Conservation (phyloP, 2,797 vertebrate species). For the Syndactyla subalaris region DNA sequence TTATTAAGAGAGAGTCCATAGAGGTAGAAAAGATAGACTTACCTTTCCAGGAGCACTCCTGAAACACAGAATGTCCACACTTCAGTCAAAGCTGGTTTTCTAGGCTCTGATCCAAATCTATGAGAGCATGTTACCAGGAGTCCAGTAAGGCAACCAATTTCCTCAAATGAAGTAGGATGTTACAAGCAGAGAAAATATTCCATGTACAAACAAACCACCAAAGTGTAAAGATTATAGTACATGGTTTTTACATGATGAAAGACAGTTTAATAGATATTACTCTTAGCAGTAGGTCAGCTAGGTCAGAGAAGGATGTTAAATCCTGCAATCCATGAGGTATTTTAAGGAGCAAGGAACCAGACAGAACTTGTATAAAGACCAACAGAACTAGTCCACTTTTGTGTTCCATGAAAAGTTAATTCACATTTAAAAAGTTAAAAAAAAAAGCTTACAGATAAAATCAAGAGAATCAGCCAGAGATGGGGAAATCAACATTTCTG, state of each 20-base stretch:
- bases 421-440: background rate
- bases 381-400: background rate
- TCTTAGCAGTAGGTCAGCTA: background rate
- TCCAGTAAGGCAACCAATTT: background rate
- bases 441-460: background rate
- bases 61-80: background rate
- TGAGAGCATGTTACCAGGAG: background rate
- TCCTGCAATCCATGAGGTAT: background rate
- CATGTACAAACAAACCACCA: constrained; percentile 29
- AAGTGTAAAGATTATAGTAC: constrained; percentile 30
- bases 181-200: constrained; percentile 2
- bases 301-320: background rate
- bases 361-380: background rate
- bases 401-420: background rate
- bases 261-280: background rate
- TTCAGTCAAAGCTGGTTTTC: background rate
- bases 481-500: background rate
- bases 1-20: background rate
- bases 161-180: background rate
- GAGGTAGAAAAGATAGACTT: background rate
- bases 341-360: background rate
- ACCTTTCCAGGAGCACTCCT: background rate
- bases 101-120: constrained; percentile 2
- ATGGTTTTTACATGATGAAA: constrained; percentile 15
- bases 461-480: background rate